Evolutionary conservation across 2,888 invertebrate species (phyloP).

Genomic region (Nysson spinosus): DNA sequence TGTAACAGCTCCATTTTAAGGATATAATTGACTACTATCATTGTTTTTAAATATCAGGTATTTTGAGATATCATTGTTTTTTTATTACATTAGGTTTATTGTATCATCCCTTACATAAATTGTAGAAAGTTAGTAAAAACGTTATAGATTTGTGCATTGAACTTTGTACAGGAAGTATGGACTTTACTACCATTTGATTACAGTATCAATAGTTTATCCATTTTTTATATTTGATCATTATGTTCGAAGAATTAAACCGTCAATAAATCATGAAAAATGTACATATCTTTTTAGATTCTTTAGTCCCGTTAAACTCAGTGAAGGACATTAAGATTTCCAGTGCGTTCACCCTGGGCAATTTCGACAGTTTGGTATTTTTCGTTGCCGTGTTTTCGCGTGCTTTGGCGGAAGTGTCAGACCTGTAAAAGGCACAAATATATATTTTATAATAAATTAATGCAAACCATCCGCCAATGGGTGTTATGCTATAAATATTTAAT

Average conservation of each 20-base stretch:
- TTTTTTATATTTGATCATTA: not conserved
- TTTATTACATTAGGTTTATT: too few relatives aligned
- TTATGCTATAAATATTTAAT: too few relatives aligned
- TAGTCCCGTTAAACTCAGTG: too few relatives aligned
- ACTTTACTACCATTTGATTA: not conserved
- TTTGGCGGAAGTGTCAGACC: constrained; percentile 44
- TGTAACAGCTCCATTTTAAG: too few relatives aligned
- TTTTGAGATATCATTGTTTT: too few relatives aligned
- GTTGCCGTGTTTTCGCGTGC: constrained; percentile 35
- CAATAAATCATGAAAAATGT: not conserved
- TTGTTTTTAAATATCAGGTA: too few relatives aligned
- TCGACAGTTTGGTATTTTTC: constrained; percentile 45
- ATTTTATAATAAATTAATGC: not conserved
- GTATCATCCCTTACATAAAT: too few relatives aligned
- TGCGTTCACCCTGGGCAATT: constrained; percentile 29
- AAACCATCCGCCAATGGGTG: not conserved
- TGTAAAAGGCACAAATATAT: constrained; percentile 11
- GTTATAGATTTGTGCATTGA: too few relatives aligned
- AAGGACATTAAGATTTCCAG: not conserved
- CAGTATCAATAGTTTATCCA: not conserved
- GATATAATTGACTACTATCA: too few relatives aligned
- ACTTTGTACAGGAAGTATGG: not conserved
- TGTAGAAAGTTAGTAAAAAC: too few relatives aligned
- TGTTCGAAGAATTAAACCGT: not conserved
- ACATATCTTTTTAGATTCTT: too few relatives aligned